Evolutionary conservation across 2,113 vertebrate genomes (phyloP).

Genomic region (Benitochromis conjunctus): DNA sequence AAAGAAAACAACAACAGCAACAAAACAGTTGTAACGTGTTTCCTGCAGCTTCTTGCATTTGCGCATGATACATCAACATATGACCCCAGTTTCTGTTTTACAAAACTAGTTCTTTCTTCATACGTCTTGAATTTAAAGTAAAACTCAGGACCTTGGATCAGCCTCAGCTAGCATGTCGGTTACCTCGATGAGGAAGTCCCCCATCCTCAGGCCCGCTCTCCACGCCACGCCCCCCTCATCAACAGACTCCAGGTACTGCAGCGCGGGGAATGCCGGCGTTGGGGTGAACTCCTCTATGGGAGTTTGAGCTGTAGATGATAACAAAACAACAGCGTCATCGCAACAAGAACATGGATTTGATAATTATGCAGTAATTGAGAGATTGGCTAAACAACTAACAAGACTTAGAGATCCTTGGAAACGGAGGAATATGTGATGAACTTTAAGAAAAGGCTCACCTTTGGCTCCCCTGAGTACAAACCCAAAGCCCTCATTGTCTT

Average conservation of each 20-base stretch:
- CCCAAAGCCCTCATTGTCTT: slow-evolving; percentile 98
- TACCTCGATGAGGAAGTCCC: slow-evolving; percentile 92
- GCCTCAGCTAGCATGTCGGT: not conserved
- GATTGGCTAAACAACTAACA: not conserved
- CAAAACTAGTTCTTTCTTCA: not conserved
- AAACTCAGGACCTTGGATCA: not conserved
- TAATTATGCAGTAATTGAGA: not conserved
- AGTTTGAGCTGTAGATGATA: slow-evolving; percentile 80
- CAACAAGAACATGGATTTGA: not conserved
- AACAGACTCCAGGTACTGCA: slow-evolving; percentile 91
- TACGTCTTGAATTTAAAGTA: not conserved
- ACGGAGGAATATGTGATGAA: not conserved
- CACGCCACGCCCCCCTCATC: slow-evolving; percentile 92
- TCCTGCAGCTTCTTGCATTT: not conserved
- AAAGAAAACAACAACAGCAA: not conserved
- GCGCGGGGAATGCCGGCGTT: slow-evolving; percentile 88
- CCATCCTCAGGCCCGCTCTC: slow-evolving; percentile 88
- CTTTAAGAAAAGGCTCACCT: slow-evolving; percentile 74
- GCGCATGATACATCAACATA: not conserved
- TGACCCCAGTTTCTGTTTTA: not conserved
- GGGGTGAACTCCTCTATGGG: slow-evolving; percentile 93
- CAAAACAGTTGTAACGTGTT: not conserved
- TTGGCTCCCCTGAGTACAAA: slow-evolving; percentile 98
- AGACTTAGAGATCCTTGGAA: not conserved
- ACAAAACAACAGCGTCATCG: not conserved